Evolutionary conservation across 2,113 vertebrate species (phyloP), one percentile per base, ranked within the genome.

Genomic region (Syrrhaptes paradoxus): DNA sequence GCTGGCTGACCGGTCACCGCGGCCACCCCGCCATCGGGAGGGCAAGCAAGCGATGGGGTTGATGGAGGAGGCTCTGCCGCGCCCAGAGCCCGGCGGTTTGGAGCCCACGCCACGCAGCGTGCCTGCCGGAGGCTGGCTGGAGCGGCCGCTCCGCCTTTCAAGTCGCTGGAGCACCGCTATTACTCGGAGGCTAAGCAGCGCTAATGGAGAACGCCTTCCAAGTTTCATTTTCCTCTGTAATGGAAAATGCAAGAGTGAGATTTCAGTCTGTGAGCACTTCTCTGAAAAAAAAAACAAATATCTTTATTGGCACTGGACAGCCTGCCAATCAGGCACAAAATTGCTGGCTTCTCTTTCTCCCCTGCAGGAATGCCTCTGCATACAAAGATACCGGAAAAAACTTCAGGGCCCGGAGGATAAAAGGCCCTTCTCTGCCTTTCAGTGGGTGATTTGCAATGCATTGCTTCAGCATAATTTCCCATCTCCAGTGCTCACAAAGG

Each of bases 291-390:
- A 96, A 93, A 94, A 96, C 97, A 97, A 97, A 97, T 97, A 97
- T 98, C 97, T 97, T 96, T 92, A 97, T 96, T 97, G 97, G 97
- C 82, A 84, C 96, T 80, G 97, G 97, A 98, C 97, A 97, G 96
- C 91, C 97, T 98, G 97, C 97, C 98, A 97, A 97, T 98, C 97
- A 98, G 97, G 90, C 96, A 95, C 89, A 31, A 97, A 98, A 98
- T 97, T 97, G 97, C 97, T 84, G 86, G 96, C 96, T 97, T 96
- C 96, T 96, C 95, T 97, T 83, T 90, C 96, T 97, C 96, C 97
- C 97, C 97, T 74, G 93, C 96, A 98, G 97, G 95, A 96, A 97
- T 93, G 96, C 96, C 38, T 79, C 95, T 96, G 98, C 95, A 96
- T 97, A 98, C 98, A 98, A 98, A 98, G 97, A 95, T 96, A 96